These are phyloP conservation scores for Illadopsis cleaveri DNA, from an alignment of 2,113 vertebrate genomes.

Conservation along the genomic window DNA sequence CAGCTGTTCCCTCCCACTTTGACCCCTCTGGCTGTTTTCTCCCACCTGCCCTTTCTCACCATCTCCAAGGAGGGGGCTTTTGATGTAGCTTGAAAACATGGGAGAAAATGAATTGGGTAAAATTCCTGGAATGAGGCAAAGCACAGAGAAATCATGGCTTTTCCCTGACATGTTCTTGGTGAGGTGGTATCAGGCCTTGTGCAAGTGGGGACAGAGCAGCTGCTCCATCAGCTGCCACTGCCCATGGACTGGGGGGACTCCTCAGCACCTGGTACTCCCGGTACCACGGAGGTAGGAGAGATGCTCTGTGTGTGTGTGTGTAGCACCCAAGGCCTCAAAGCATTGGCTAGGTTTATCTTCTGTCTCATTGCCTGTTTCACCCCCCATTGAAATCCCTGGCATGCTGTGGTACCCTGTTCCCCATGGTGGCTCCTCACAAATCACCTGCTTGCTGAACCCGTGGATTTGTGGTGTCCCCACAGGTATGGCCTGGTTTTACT, in stretches of 20 bases:
- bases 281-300: not conserved
- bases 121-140: not conserved
- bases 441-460: rapidly evolving
- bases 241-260: rapidly evolving
- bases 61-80: not conserved
- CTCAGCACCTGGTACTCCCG: rapidly evolving
- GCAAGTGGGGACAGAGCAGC: not conserved
- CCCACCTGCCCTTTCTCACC: not conserved
- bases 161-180: not conserved
- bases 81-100: not conserved
- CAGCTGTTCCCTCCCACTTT: not conserved
- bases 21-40: not conserved
- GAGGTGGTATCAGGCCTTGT: not conserved
- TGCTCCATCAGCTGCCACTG: not conserved
- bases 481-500: constrained; percentile 90
- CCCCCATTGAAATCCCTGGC: not conserved
- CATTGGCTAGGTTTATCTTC: not conserved
- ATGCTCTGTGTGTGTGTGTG: rapidly evolving
- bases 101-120: not conserved
- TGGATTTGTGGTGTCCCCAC: not conserved
- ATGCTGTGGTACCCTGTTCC: not conserved
- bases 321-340: not conserved
- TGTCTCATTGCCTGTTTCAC: not conserved
- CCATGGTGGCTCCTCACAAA: rapidly evolving
- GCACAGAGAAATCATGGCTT: not conserved